Conservation (phyloP, 2,888 invertebrate species). For the Cyrtodaria siliqua region DNA sequence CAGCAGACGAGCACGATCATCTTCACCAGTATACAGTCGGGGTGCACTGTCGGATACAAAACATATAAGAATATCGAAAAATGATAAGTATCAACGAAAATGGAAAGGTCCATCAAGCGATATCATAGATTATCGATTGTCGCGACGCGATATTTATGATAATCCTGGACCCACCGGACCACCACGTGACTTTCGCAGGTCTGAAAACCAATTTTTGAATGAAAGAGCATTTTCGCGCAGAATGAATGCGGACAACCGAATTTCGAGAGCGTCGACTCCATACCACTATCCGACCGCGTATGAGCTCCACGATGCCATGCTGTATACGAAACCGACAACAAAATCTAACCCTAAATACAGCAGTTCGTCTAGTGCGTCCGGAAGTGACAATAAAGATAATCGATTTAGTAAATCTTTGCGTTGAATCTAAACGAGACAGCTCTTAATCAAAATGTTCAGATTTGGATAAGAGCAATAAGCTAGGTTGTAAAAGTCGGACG, state of each 20-base stretch:
- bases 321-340: constrained; percentile 43
- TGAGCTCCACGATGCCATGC: constrained; percentile 37
- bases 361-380: constrained; percentile 28
- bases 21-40: constrained; percentile 41
- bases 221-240: constrained; percentile 49
- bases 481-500: too few relatives aligned
- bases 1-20: constrained; percentile 33
- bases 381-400: constrained; percentile 13
- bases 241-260: constrained; percentile 37
- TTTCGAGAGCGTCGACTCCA: constrained; percentile 19
- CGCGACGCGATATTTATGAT: constrained; percentile 26
- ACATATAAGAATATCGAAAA: background rate
- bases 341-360: constrained; percentile 63
- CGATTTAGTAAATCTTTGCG: constrained; percentile 1
- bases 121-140: constrained; percentile 22
- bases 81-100: constrained; percentile 21
- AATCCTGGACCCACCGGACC: constrained; percentile 2
- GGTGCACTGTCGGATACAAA: constrained; percentile 25
- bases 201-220: constrained; percentile 31
- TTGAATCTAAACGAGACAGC: too few relatives aligned
- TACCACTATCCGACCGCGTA: constrained; percentile 50
- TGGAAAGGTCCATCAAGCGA: constrained; percentile 47
- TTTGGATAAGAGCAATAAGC: too few relatives aligned
- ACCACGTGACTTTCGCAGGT: constrained; percentile 12
- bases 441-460: too few relatives aligned